Evolutionary conservation across 1,140 invertebrate species (phyloP).

Genomic region (Aphaenogaster floridana): DNA sequence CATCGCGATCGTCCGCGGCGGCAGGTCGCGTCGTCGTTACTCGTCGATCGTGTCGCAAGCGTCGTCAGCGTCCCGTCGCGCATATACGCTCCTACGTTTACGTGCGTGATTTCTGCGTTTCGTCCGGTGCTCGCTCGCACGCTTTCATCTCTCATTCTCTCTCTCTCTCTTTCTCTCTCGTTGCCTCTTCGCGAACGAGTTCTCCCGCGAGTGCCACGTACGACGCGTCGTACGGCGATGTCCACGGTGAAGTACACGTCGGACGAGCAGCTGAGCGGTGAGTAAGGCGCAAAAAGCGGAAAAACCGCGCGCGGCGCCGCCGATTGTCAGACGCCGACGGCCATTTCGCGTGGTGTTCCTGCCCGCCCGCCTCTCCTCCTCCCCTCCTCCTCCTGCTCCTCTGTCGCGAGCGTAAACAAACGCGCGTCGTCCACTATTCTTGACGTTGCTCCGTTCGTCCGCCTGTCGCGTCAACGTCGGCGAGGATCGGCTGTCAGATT

Average conservation of each 20-base stretch:
- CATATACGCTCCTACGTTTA: not conserved
- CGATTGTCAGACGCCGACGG: slow-evolving; percentile 61
- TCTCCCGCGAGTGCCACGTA: not conserved
- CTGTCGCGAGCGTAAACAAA: slow-evolving; percentile 44
- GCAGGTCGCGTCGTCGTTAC: slow-evolving; percentile 67
- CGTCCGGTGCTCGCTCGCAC: not conserved
- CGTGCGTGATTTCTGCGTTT: not conserved
- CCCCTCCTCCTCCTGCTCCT: not conserved
- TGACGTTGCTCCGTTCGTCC: not conserved
- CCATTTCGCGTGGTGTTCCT: slow-evolving; percentile 78
- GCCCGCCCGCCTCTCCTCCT: not conserved
- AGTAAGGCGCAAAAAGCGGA: slow-evolving; percentile 66
- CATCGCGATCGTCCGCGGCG: slow-evolving; percentile 72
- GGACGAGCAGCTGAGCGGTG: slow-evolving; percentile 86
- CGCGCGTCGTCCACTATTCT: not conserved
- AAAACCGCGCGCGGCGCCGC: slow-evolving; percentile 48
- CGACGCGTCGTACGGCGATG: slow-evolving; percentile 71
- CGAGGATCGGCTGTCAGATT: not conserved
- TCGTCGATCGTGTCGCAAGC: not conserved
- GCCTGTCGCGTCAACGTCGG: not conserved
- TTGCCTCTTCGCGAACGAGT: not conserved
- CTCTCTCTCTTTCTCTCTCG: not conserved
- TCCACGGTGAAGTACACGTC: slow-evolving; percentile 83
- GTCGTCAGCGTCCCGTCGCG: not conserved
- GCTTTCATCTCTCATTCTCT: not conserved